These are phyloP conservation scores for Apamea sordens DNA, from an alignment of 2,888 invertebrate species.

Conservation along the genomic window DNA sequence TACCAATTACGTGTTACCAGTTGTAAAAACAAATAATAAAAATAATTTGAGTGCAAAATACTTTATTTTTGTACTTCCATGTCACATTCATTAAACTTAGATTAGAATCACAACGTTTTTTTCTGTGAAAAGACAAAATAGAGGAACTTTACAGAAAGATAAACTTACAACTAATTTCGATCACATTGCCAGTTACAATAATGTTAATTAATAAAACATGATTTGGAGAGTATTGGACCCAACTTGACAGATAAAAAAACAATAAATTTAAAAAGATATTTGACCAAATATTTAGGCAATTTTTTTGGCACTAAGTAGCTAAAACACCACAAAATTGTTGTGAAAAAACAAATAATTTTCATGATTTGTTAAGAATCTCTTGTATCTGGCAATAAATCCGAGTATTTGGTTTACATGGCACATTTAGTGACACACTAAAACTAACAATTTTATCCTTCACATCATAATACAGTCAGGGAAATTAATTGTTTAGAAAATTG, in stretches of 20 bases:
- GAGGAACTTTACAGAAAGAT: conserved; percentile 78
- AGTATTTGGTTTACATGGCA: conserved; percentile 70
- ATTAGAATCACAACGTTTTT: conserved; percentile 81
- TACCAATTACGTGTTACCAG: too few relatives aligned
- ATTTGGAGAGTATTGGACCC: conserved; percentile 18
- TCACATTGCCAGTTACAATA: conserved; percentile 50
- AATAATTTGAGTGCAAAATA: conserved; percentile 79
- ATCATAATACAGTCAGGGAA: neutral
- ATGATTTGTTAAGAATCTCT: neutral
- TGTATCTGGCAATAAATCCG: conserved; percentile 52
- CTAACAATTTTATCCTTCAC: conserved; percentile 36
- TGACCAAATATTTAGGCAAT: neutral
- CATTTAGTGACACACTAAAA: conserved; percentile 61
- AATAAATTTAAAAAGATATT: neutral
- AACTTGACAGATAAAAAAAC: neutral
- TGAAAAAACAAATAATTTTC: neutral
- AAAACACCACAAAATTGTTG: neutral
- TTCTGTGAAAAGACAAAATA: conserved; percentile 77
- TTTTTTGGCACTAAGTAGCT: conserved; percentile 29
- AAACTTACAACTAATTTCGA: conserved; percentile 55
- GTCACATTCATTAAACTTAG: conserved; percentile 74
- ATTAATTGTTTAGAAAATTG: neutral
- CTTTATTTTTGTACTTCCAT: conserved; percentile 81
- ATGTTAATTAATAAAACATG: neutral
- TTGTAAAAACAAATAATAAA: conserved; percentile 7